Evolutionary conservation across 2,797 vertebrate species (phyloP).

Genomic region (Rhynchotus rufescens): DNA sequence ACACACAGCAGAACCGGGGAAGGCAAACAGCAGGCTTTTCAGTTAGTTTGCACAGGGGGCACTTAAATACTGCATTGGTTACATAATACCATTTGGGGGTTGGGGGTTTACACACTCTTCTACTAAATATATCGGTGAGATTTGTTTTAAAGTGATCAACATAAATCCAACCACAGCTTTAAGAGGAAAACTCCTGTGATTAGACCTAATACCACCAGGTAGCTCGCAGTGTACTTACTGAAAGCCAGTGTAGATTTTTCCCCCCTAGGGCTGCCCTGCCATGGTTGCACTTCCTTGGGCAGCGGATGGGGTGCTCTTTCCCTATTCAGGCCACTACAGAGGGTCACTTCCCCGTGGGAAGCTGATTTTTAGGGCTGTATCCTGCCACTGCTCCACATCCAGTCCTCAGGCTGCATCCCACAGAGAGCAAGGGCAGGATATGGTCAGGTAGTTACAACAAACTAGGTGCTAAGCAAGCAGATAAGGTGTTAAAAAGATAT

Average conservation of each 20-base stretch:
- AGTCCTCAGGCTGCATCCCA: conserved; percentile 1
- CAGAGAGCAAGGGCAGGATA: not conserved
- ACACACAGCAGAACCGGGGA: conserved; percentile 61
- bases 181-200: not conserved
- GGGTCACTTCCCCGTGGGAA: conserved; percentile 20
- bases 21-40: conserved; percentile 70
- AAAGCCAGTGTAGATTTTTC: not conserved
- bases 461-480: not conserved
- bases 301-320: not conserved
- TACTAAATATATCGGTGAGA: conserved; percentile 49
- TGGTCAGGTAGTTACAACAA: not conserved
- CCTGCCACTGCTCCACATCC: not conserved
- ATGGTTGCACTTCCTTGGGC: rapidly evolving
- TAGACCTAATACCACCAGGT: conserved; percentile 35
- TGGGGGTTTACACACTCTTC: conserved; percentile 62
- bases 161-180: conserved; percentile 41
- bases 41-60: conserved; percentile 67
- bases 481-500: not conserved
- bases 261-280: not conserved
- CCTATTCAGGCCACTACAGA: not conserved
- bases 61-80: conserved; percentile 68
- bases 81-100: conserved; percentile 58
- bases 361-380: conserved; percentile 1
- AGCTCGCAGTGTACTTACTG: not conserved
- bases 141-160: conserved; percentile 62